Percentiles rank a stretch among this genome's conserved stretches.
Conservation (phyloP, 2,113 vertebrate genomes). For the Trichomycterus rosablanca region DNA sequence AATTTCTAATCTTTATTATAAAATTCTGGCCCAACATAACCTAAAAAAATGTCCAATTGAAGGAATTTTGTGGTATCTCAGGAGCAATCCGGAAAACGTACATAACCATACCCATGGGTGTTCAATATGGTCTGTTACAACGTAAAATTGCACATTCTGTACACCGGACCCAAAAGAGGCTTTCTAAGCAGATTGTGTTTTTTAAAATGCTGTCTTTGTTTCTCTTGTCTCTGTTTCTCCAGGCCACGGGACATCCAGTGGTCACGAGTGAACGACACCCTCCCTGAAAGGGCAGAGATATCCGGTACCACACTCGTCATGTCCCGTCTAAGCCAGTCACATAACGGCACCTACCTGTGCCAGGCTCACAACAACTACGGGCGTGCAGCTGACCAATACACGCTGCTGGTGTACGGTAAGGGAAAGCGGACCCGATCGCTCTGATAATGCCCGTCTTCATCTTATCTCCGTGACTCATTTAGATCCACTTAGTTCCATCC, state of each 20-base stretch:
- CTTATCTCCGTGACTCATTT: background rate
- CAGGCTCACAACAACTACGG: conserved; percentile 86
- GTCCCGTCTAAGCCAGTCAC: conserved; percentile 76
- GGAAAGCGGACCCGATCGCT: background rate
- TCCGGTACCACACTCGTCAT: conserved; percentile 76
- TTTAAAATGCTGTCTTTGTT: background rate
- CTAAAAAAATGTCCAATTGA: too few relatives aligned
- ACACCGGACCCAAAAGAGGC: too few relatives aligned
- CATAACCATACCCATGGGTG: too few relatives aligned
- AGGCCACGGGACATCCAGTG: conserved; percentile 80
- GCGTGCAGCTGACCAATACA: conserved; percentile 83
- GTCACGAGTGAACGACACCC: conserved; percentile 82
- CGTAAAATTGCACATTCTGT: too few relatives aligned
- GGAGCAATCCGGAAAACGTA: too few relatives aligned
- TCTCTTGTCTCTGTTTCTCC: conserved; percentile 9
- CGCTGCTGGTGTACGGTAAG: conserved; percentile 85
- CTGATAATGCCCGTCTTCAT: too few relatives aligned
- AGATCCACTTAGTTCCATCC: too few relatives aligned
- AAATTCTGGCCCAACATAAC: too few relatives aligned
- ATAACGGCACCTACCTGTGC: conserved; percentile 87
- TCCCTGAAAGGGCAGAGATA: conserved; percentile 79
- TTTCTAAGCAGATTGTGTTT: too few relatives aligned
- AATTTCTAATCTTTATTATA: too few relatives aligned
- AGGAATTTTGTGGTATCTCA: too few relatives aligned
- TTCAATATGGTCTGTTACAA: too few relatives aligned